These are phyloP conservation scores for Diorhabda elongata DNA, from an alignment of 1,140 invertebrate species.

Conservation along the genomic window DNA sequence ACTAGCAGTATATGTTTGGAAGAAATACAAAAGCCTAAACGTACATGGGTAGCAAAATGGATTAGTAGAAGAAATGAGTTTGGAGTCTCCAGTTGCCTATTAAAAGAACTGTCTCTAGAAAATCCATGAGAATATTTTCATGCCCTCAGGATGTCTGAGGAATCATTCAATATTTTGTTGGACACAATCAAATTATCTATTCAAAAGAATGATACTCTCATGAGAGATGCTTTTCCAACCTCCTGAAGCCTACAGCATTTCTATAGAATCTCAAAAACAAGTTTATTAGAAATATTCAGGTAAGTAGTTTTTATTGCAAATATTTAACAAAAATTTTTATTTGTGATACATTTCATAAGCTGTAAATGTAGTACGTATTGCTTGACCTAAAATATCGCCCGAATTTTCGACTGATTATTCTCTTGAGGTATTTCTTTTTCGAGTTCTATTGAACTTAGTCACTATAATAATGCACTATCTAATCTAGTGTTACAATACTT, in stretches of 20 bases:
- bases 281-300: not conserved
- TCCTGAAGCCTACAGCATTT: not conserved
- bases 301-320: not conserved
- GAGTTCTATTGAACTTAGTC: not conserved
- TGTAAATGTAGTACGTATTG: no score
- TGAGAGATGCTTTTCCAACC: not conserved
- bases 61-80: slow-evolving; percentile 9
- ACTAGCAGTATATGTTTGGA: not conserved
- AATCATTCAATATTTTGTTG: not conserved
- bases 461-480: not conserved
- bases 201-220: not conserved
- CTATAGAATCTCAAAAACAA: slow-evolving; percentile 4
- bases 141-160: not conserved
- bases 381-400: no score
- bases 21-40: not conserved
- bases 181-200: no score
- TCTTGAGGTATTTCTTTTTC: slow-evolving; percentile 3
- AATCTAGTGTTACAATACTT: not conserved
- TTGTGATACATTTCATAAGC: no score
- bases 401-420: not conserved
- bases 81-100: not conserved
- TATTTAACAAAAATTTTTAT: not conserved
- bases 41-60: not conserved
- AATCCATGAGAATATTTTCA: slow-evolving; percentile 2
- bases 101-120: slow-evolving; percentile 6